Percentiles rank a stretch among this genome's conserved stretches.
Evolutionary conservation across 1,140 invertebrate species (phyloP).

Genomic region (Drosophila lacertosa): DNA sequence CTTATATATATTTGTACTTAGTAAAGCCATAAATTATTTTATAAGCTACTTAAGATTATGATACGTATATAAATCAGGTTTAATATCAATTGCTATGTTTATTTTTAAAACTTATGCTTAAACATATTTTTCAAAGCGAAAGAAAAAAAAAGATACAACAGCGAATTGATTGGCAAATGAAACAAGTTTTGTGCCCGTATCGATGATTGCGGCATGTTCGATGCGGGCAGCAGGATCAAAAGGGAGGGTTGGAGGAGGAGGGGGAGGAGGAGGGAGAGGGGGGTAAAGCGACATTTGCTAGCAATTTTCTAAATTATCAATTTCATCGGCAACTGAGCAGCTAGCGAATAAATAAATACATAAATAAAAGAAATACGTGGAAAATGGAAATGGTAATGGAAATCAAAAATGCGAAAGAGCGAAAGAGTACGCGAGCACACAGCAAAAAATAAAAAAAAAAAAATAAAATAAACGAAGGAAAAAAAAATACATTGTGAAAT

Average conservation of each 20-base stretch:
- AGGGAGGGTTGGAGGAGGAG: neutral
- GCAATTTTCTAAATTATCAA: slow-evolving; percentile 80
- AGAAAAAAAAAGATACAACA: slow-evolving; percentile 18
- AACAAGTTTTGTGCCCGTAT: slow-evolving; percentile 11
- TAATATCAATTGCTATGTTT: too few relatives aligned
- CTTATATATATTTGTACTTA: too few relatives aligned
- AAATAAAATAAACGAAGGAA: slow-evolving; percentile 21
- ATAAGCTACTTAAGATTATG: too few relatives aligned
- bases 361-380: slow-evolving; percentile 50
- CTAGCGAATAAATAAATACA: slow-evolving; percentile 56
- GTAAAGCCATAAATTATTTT: too few relatives aligned
- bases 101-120: neutral
- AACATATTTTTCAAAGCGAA: too few relatives aligned
- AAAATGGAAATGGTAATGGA: slow-evolving; percentile 24
- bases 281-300: slow-evolving; percentile 25
- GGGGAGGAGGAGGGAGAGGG: neutral
- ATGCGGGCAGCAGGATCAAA: too few relatives aligned
- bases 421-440: slow-evolving; percentile 29
- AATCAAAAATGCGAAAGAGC: slow-evolving; percentile 31
- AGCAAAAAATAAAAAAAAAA: slow-evolving; percentile 36
- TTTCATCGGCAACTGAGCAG: slow-evolving; percentile 57
- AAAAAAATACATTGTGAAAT: slow-evolving; percentile 57
- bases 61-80: too few relatives aligned
- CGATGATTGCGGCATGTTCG: slow-evolving; percentile 14
- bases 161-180: slow-evolving; percentile 10